Base-by-base conservation (phyloP, 2,113 vertebrate genomes). In the Hystrix cristata region DNA sequence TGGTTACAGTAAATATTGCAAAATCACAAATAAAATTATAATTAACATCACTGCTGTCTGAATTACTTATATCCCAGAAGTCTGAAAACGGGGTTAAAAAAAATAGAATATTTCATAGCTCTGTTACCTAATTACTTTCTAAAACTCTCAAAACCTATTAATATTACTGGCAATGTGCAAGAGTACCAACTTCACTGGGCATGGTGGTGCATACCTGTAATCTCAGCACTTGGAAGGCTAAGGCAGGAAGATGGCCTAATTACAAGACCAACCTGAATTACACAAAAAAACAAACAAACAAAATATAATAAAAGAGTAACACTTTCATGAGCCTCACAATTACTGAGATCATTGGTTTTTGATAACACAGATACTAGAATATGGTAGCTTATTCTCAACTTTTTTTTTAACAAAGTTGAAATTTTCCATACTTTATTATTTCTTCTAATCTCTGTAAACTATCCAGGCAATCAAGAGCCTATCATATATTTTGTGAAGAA, bases 401-500 rank as follows among this genome's bases (percentile, higher is more conserved):
- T 74, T 83, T 93, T 93, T 80, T 57, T 48, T 69, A 81, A 94
- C 29, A 57, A 60, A 90, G 74, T 5, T 51, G 27, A 57, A 69
- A 53, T 76, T 76, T 92, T 88, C 69, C 25, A 21, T 51, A n/a
- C 82, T 90, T 94, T 86, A 71, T 71, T 80, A 60, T 90, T 29
- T 92, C 57, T 94, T 71, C 18, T 80, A 84, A 1, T 46, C 74
- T 93, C 65, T 79, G 34, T 38, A 94, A 87, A 83, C 38, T 92
- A 34, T 27, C 51, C 69, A 92, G 38, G 7, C 19, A 82, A 78
- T 93, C 19, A 96, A 82, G 43, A 92, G 15, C 10, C 38, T 96
- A 82, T 8, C 38, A 86, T 3, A 48, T n/a, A 64, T 46, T 67
- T 74, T 94, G n/a, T 48, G 67, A 95, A 64, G 14, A 94, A 81